Base-by-base conservation (phyloP, 2,113 vertebrate genomes). In the Vimba vimba region DNA sequence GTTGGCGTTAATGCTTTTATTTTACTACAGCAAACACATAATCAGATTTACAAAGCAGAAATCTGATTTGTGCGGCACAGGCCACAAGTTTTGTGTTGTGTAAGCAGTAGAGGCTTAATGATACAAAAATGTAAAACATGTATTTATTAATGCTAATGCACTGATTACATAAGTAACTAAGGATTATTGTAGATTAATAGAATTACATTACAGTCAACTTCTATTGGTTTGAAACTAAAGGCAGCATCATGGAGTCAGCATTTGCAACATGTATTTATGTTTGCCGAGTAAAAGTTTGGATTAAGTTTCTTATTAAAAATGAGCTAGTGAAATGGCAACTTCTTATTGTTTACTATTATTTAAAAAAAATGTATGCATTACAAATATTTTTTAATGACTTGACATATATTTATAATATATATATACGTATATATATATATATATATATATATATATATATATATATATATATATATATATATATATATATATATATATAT, bases 41-140 rank as follows among this genome's bases (percentile, higher is more conserved):
- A 90, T 84, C 60, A 66, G 87, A 81, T 87, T 91, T 93, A 87
- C 88, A 68, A 89, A 79, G 66, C 76, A 27, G 55, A 78, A 90
- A 91, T 88, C 81, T 80, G 89, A 90, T 55, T 55, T 55, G 52
- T 55, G 52, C 2, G 2, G 17, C 19, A 55, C 19, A 55, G 52
- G 9, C 68, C 19, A 4, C 33, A 39, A 23, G 64, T 43, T 91
- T 91, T 89, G 39, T 39, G 50, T 43, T 82, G 10, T 57, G 27
- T 12, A 78, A 57, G 19, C 50, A 33, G 75, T 55, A 11, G 8
- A 77, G 17, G 27, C 50, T 55, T 77, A 50, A 55, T 55, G 47
- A 6, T 77, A 52, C 50, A 77, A 77, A 8, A 59, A 59, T 59
- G 11, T 59, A 21, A 59, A 59, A 57, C n/a, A 59, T 79, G 33